phyloP scores from a whole-genome alignment of 2,888 invertebrate genomes.

The Oscheius sp. region DNA sequence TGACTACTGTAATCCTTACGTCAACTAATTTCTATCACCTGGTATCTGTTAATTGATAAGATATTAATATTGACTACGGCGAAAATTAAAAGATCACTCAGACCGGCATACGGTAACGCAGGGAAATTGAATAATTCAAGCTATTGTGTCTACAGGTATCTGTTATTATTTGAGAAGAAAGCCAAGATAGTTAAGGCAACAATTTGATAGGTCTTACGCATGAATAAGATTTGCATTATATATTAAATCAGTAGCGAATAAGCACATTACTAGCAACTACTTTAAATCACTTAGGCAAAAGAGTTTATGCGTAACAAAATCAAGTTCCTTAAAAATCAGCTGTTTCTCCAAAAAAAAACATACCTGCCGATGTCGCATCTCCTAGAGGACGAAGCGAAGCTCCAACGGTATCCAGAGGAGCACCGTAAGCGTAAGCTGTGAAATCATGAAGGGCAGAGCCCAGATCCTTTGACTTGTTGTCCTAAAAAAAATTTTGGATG shows the following conservation, averaged over 20 bases:
- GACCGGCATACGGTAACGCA: background rate
- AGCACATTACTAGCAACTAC: conserved; percentile 26
- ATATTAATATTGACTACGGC: conserved; percentile 3
- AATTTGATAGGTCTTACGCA: conserved; percentile 20
- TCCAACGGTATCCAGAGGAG: conserved; percentile 46
- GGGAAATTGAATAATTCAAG: background rate
- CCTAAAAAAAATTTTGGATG: background rate
- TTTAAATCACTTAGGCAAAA: conserved; percentile 25
- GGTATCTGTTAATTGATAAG: conserved; percentile 15
- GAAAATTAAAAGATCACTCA: conserved; percentile 4
- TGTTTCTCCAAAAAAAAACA: background rate
- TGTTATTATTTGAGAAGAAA: background rate
- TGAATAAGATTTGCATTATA: conserved; percentile 26
- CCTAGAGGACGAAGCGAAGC: conserved; percentile 51
- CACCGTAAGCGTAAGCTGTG: conserved; percentile 48
- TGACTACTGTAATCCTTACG: background rate
- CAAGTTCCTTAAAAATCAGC: background rate
- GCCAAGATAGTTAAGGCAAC: conserved; percentile 1
- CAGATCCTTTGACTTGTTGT: conserved; percentile 51
- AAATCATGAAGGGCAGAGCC: conserved; percentile 52
- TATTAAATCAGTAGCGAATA: conserved; percentile 24
- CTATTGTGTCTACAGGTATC: too few species aligned
- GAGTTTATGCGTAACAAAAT: conserved; percentile 19
- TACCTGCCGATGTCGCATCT: conserved; percentile 38
- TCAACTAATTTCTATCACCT: conserved; percentile 16